These are phyloP conservation scores for Tolypeutes matacus DNA, from an alignment of 2,797 vertebrate genomes.

Conservation along the genomic window DNA sequence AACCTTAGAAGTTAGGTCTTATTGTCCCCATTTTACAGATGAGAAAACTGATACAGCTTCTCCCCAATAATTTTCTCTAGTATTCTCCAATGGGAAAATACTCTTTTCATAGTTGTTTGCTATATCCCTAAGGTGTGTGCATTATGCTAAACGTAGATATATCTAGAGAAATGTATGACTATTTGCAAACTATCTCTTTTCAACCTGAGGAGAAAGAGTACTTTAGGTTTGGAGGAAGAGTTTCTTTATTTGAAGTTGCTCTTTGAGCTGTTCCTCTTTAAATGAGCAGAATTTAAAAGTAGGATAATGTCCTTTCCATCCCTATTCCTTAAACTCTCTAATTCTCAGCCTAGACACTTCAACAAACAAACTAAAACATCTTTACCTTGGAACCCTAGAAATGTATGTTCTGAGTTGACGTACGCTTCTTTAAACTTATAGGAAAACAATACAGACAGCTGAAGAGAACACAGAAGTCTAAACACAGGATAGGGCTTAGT, in stretches of 20 bases:
- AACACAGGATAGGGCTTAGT: too few relatives aligned
- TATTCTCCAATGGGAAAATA: not conserved
- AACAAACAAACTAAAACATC: not conserved
- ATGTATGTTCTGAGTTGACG: not conserved
- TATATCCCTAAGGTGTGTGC: fast-evolving
- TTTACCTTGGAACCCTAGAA: not conserved
- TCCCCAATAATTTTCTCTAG: not conserved
- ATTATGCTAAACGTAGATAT: not conserved
- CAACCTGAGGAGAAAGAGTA: not conserved
- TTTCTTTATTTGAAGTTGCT: not conserved
- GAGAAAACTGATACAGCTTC: not conserved
- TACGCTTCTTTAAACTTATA: not conserved
- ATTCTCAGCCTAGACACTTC: not conserved
- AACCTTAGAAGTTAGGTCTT: not conserved
- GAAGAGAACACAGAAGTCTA: not conserved
- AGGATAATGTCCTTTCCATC: not conserved
- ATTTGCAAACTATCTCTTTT: not conserved
- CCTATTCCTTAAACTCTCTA: not conserved
- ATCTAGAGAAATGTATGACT: not conserved
- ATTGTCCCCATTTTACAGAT: not conserved
- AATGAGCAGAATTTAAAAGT: not conserved
- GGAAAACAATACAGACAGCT: not conserved
- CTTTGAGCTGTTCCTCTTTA: not conserved
- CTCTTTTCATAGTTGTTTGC: not conserved
- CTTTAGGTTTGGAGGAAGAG: not conserved